Conservation (phyloP, 92 coral and sea anemone species). For the Porites lobata region DNA sequence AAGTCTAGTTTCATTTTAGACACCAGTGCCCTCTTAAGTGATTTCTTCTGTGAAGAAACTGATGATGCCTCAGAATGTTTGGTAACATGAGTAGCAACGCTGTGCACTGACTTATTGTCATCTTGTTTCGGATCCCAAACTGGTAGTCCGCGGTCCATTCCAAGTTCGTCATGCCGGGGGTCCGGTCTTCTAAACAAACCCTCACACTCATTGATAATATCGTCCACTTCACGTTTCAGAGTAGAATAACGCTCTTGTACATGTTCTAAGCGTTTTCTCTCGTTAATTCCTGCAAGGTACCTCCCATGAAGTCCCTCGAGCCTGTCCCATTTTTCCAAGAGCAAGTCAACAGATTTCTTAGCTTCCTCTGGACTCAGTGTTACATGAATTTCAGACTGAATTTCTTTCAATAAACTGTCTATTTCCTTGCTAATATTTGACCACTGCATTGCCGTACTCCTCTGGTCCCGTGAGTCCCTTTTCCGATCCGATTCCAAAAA, state of each 20-base stretch:
- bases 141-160: constrained; percentile 8
- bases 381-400: too few relatives aligned
- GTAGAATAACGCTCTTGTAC: not conserved
- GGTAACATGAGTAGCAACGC: not conserved
- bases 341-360: too few relatives aligned
- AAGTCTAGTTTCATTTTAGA: constrained; percentile 50
- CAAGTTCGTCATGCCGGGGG: not conserved
- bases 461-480: too few relatives aligned
- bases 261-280: not conserved
- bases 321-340: too few relatives aligned
- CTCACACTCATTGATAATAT: constrained; percentile 3
- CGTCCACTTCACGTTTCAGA: constrained; percentile 7
- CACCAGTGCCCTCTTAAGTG: constrained; percentile 30
- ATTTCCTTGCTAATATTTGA: too few relatives aligned
- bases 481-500: too few relatives aligned
- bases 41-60: constrained; percentile 40
- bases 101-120: constrained; percentile 3
- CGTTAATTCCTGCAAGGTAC: too few relatives aligned
- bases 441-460: too few relatives aligned
- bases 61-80: too few relatives aligned
- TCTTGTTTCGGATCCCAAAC: not conserved
- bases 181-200: not conserved
- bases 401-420: too few relatives aligned
- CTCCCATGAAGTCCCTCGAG: too few relatives aligned
- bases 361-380: too few relatives aligned